Conservation (phyloP, 2,888 invertebrate species). For the Aelia acuminata region DNA sequence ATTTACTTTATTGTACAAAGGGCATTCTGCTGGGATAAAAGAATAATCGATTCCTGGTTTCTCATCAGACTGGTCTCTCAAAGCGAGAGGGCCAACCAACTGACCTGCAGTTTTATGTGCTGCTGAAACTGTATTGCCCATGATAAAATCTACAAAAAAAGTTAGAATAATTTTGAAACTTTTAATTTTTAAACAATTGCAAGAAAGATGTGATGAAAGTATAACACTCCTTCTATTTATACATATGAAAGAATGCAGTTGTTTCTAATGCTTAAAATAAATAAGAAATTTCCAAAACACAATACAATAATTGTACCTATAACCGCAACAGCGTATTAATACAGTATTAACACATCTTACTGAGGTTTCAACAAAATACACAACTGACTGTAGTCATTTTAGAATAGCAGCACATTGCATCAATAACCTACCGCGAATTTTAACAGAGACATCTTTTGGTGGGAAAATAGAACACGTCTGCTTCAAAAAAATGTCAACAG, state of each 20-base stretch:
- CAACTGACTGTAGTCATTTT: background rate
- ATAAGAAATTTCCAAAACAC: background rate
- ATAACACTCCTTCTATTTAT: background rate
- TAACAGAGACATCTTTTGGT: background rate
- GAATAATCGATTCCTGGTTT: constrained; percentile 55
- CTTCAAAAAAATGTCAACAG: background rate
- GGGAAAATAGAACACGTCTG: background rate
- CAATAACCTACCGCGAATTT: constrained; percentile 31
- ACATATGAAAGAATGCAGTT: constrained; percentile 42
- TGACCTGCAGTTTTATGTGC: constrained; percentile 74
- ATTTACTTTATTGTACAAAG: constrained; percentile 77
- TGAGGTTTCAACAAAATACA: background rate
- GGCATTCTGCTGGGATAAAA: constrained; percentile 81
- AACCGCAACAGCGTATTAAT: background rate
- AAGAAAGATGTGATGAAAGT: constrained; percentile 14
- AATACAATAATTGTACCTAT: background rate
- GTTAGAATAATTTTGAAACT: background rate
- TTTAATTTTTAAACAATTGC: background rate
- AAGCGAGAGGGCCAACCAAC: constrained; percentile 69
- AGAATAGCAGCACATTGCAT: background rate
- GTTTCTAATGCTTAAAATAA: background rate
- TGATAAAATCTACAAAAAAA: constrained; percentile 66
- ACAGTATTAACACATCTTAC: background rate
- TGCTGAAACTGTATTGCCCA: constrained; percentile 76
- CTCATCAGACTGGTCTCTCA: constrained; percentile 50